Evolutionary conservation across 2,797 vertebrate species (phyloP).

Genomic region (Sebastes hubbsi): DNA sequence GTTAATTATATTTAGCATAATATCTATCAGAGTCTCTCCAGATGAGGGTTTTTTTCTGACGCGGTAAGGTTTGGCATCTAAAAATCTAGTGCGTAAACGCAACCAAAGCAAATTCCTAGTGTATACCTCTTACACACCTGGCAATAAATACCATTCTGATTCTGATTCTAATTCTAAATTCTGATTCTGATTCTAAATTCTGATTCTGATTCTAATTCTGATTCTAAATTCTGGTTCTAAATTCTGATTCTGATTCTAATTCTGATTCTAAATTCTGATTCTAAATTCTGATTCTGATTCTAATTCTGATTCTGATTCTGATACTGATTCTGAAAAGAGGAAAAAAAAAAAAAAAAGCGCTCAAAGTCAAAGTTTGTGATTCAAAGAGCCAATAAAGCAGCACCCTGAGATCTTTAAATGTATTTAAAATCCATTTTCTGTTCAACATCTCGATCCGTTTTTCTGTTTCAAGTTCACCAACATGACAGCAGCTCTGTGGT

Average conservation of each 20-base stretch:
- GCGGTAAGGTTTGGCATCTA: not conserved
- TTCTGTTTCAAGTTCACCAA: conserved; percentile 1
- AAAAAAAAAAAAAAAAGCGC: not conserved
- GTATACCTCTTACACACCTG: too few relatives aligned
- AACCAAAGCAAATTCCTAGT: too few relatives aligned
- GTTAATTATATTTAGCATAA: not conserved
- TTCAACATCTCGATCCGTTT: conserved; percentile 23
- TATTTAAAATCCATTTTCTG: conserved; percentile 24
- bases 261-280: too few relatives aligned
- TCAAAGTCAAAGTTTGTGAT: not conserved
- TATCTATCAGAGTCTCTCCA: not conserved
- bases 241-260: too few relatives aligned
- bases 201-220: too few relatives aligned
- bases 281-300: too few relatives aligned
- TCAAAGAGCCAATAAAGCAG: not conserved
- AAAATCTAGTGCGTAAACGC: conserved; percentile 21
- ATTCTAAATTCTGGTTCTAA: too few relatives aligned
- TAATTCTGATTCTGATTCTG: too few relatives aligned
- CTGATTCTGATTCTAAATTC: too few relatives aligned
- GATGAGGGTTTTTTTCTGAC: not conserved
- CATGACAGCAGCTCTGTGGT: conserved; percentile 1
- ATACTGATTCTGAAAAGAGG: not conserved
- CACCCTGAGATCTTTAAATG: conserved; percentile 20
- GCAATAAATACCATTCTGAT: too few relatives aligned
- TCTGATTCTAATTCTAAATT: too few relatives aligned